Evolutionary conservation across 2,888 invertebrate genomes (phyloP).

Genomic region (Drosophila acutilabella): DNA sequence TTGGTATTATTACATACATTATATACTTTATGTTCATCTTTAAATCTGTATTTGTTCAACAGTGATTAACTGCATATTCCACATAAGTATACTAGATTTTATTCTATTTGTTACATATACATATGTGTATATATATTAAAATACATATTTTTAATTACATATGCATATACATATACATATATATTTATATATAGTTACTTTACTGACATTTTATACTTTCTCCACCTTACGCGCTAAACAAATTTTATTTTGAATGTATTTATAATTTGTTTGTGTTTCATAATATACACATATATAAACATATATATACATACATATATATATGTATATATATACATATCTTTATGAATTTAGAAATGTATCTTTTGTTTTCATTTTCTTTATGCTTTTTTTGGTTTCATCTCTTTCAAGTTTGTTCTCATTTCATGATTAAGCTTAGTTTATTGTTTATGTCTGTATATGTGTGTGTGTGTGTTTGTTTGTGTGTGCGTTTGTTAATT

Average conservation of each 20-base stretch:
- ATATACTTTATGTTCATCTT: conserved; percentile 30
- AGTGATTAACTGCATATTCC: conserved; percentile 44
- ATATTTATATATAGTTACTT: conserved; percentile 27
- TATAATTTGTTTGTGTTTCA: conserved; percentile 36
- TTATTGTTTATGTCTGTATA: conserved; percentile 37
- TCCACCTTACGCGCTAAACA: conserved; percentile 54
- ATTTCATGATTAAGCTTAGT: conserved; percentile 25
- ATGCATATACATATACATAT: conserved; percentile 21
- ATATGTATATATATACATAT: conserved; percentile 6
- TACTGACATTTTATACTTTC: conserved; percentile 42
- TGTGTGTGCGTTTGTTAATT: conserved; percentile 40
- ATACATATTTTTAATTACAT: conserved; percentile 27
- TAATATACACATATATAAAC: conserved; percentile 27
- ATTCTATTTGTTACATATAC: conserved; percentile 38
- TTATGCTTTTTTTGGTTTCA: conserved; percentile 20
- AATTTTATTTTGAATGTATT: conserved; percentile 43
- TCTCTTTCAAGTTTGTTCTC: conserved; percentile 30
- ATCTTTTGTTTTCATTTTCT: neutral
- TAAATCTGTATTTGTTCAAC: conserved; percentile 39
- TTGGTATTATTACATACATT: conserved; percentile 49
- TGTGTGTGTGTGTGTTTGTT: conserved; percentile 24
- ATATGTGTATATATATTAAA: conserved; percentile 25
- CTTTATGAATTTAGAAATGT: conserved; percentile 42
- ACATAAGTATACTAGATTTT: conserved; percentile 42
- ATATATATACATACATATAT: conserved; percentile 12